Evolutionary conservation across 2,113 vertebrate genomes (phyloP), one percentile per base, ranked within the genome.

Genomic region (Oriolus oriolus): DNA sequence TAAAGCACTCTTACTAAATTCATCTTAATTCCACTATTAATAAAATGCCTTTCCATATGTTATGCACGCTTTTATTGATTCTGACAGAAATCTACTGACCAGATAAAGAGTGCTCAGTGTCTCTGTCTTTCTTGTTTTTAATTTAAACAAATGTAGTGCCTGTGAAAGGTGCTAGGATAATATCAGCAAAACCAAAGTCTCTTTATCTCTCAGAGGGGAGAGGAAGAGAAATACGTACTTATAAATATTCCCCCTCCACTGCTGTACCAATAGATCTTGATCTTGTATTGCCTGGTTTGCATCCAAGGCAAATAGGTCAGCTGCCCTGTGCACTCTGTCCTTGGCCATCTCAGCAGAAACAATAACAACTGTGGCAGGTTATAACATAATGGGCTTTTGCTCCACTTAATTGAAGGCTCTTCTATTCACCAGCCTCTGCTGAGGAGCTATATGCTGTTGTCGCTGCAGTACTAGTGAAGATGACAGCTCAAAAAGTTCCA

Each of bases 211-310:
- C 61, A 42, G 31, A 3, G 9, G 28, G 60, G 47, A 91, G 94
- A 64, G 93, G 79, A 92, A 84, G 73, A 92, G 61, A 75, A 90
- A 93, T 94, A 60, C 35, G 47, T 92, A n/a, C 71, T 70, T 78
- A 39, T 78, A 75, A 92, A 88, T 39, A 56, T 42, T 66, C 35
- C 30, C n/a, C 27, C 20, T 91, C 42, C 1, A 6, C 60, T 68
- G 60, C 68, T 64, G 7, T 45, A 24, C 79, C 71, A 52, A 24
- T 66, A 90, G 83, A 88, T 90, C 71, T 78, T 83, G 70, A 84
- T 95, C 87, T 93, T 94, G 82, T 83, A 90, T 96, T 78, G 85
- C 52, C 64, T 88, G 85, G 41, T 92, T 95, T 93, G 44, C 71
- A 64, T 81, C 54, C 68, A 75, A 93, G 79, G 75, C 70, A 95